A percentile compares a stretch with the other conserved stretches of the same genome.
Conservation (phyloP, 2,797 vertebrate genomes). For the Mallotus villosus region DNA sequence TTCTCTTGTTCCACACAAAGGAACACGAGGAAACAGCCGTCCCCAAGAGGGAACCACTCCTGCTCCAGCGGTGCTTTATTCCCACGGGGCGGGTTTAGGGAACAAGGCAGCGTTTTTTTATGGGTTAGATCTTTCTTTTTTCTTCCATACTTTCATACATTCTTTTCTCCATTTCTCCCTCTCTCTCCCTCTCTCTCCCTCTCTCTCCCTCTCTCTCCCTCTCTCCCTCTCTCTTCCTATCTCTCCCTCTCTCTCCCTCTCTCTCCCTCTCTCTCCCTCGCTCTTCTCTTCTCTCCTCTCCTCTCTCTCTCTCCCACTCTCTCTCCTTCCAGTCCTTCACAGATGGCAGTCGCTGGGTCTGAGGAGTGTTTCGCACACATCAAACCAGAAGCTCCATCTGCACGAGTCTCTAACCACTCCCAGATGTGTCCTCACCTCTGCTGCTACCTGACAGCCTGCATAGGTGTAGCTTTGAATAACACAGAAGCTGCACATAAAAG, state of each 20-base stretch:
- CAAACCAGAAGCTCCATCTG: conserved; percentile 89
- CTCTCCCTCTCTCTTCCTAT: neutral
- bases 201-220: neutral
- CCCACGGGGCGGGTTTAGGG: conserved; percentile 47
- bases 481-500: conserved; percentile 36
- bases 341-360: conserved; percentile 81
- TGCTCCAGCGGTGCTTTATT: conserved; percentile 51
- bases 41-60: conserved; percentile 56
- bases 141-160: neutral
- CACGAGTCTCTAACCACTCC: conserved; percentile 60
- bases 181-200: neutral
- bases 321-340: conserved; percentile 51
- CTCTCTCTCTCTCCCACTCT: neutral
- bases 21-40: conserved; percentile 50
- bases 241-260: neutral
- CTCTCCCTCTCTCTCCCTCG: neutral
- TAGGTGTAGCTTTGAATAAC: conserved; percentile 60
- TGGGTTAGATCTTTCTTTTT: neutral
- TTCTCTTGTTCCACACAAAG: conserved; percentile 45
- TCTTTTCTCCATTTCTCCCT: neutral
- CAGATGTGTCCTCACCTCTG: conserved; percentile 66
- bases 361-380: conserved; percentile 77
- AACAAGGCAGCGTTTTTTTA: conserved; percentile 38
- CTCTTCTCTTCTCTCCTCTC: neutral
- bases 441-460: conserved; percentile 67